Conservation (phyloP, 1,140 invertebrate species). For the Drosophila sproati region DNA sequence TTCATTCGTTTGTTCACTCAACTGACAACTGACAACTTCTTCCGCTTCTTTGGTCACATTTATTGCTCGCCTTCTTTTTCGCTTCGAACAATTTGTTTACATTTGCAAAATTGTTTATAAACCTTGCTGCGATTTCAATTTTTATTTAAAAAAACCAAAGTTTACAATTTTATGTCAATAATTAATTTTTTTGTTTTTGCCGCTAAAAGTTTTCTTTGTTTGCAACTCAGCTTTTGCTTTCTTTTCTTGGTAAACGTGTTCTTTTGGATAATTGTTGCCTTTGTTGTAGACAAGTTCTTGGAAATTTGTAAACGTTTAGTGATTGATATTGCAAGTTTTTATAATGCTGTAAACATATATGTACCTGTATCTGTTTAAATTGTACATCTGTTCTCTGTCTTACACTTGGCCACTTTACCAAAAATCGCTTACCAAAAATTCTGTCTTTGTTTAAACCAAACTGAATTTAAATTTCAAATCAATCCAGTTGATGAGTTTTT, state of each 20-base stretch:
- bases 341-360: not conserved
- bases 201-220: constrained; percentile 1
- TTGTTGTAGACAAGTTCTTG: not conserved
- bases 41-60: constrained; percentile 51
- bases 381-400: no score
- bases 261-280: not conserved
- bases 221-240: not conserved
- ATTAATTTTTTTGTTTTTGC: constrained; percentile 1
- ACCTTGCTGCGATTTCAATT: constrained; percentile 20
- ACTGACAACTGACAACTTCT: constrained; percentile 55
- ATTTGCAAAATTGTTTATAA: constrained; percentile 65
- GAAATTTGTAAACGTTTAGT: not conserved
- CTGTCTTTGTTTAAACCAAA: no score
- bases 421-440: no score
- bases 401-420: no score
- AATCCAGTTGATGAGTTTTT: no score
- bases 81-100: constrained; percentile 36
- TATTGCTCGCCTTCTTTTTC: constrained; percentile 25
- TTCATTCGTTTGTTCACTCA: constrained; percentile 21
- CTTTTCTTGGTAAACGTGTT: constrained; percentile 5
- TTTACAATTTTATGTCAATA: constrained; percentile 20
- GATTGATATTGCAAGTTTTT: not conserved
- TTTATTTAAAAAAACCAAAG: constrained; percentile 6
- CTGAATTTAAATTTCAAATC: no score
- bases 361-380: not conserved